Percentiles rank a stretch among this genome's conserved stretches.
Evolutionary conservation across 2,888 invertebrate genomes (phyloP).

Genomic region (Pharmacophagus antenor): DNA sequence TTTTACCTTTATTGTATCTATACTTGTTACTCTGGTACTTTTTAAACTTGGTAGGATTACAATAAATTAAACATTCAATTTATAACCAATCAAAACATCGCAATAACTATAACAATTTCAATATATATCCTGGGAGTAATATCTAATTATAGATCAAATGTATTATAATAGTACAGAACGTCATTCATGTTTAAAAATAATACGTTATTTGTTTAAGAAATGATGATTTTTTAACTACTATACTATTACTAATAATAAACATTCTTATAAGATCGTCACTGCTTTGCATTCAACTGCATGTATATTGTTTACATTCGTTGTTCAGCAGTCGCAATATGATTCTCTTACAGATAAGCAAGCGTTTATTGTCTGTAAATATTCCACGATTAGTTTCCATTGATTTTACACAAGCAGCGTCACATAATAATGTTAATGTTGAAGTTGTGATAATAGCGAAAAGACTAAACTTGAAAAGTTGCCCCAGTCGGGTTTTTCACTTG

Average conservation of each 20-base stretch:
- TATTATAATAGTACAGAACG: too few species aligned
- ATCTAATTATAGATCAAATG: background rate
- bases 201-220: background rate
- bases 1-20: too few species aligned
- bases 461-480: slow-evolving; percentile 10
- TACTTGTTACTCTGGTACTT: background rate
- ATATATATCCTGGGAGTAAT: background rate
- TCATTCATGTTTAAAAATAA: background rate
- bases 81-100: background rate
- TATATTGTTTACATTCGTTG: slow-evolving; percentile 31
- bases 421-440: background rate
- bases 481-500: slow-evolving; percentile 24
- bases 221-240: background rate
- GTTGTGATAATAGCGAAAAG: background rate
- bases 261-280: background rate
- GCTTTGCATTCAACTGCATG: slow-evolving; percentile 34
- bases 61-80: background rate
- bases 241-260: background rate
- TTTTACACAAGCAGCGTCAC: background rate
- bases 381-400: slow-evolving; percentile 1
- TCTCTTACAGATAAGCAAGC: slow-evolving; percentile 1
- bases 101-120: background rate
- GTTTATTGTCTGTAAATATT: slow-evolving; percentile 3
- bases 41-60: background rate
- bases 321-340: slow-evolving; percentile 7